Percentiles rank a stretch among this genome's conserved stretches.
These are phyloP conservation scores for Keiferia lycopersicella DNA, from an alignment of 2,888 invertebrate genomes.

Conservation along the genomic window DNA sequence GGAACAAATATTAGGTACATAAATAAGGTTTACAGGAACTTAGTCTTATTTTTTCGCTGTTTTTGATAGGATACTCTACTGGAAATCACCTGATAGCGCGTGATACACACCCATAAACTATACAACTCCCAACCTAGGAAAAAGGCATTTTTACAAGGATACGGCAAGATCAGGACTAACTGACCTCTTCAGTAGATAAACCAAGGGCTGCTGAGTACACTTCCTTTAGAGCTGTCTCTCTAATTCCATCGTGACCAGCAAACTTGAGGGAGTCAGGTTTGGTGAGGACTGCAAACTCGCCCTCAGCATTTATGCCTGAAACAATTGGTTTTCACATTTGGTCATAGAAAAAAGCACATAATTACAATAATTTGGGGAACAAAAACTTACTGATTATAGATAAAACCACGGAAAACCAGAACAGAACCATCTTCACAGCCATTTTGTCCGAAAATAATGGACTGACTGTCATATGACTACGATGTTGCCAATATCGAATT, in stretches of 20 bases:
- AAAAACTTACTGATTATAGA: constrained; percentile 64
- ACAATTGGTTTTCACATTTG: constrained; percentile 29
- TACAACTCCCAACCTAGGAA: too few relatives aligned
- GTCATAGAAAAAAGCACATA: neutral
- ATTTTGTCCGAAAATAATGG: constrained; percentile 58
- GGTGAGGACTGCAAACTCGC: constrained; percentile 86
- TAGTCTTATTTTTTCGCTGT: neutral
- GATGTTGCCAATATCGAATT: constrained; percentile 50
- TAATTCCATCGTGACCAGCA: constrained; percentile 83
- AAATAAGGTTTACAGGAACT: too few relatives aligned
- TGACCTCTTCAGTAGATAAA: constrained; percentile 86
- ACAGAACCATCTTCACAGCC: constrained; percentile 66
- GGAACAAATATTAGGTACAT: too few relatives aligned
- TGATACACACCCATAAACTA: constrained; percentile 12
- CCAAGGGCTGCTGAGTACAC: constrained; percentile 87
- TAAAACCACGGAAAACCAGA: constrained; percentile 63
- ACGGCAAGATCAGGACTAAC: constrained; percentile 21
- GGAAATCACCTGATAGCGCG: constrained; percentile 11
- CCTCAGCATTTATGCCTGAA: constrained; percentile 78
- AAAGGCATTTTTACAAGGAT: neutral
- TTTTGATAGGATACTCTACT: too few relatives aligned
- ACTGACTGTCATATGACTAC: constrained; percentile 73
- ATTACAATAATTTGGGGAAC: neutral
- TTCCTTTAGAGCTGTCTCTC: constrained; percentile 85
- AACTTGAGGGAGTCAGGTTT: constrained; percentile 86